Evolutionary conservation across 30 jellyfish, hydroid and myxozoan genomes (phyloP).

Genomic region (Mastigias papua): DNA sequence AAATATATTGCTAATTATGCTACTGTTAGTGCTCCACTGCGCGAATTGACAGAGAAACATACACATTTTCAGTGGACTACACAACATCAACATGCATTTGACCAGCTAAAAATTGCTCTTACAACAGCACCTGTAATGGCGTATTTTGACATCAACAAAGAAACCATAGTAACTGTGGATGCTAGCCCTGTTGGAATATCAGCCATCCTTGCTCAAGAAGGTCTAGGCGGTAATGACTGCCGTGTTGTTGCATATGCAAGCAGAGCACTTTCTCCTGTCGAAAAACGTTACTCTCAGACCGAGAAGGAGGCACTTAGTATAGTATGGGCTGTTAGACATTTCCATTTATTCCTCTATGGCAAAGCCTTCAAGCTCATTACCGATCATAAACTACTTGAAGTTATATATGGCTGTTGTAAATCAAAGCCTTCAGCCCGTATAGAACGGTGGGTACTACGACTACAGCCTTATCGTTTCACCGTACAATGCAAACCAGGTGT

Average conservation of each 20-base stretch:
- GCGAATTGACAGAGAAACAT: slow-evolving; percentile 33
- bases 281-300: slow-evolving; percentile 46
- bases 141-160: slow-evolving; percentile 36
- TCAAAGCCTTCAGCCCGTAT: slow-evolving; percentile 54
- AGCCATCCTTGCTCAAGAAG: slow-evolving; percentile 34
- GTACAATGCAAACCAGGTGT: slow-evolving; percentile 29
- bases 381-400: slow-evolving; percentile 60
- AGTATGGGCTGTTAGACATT: slow-evolving; percentile 38
- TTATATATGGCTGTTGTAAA: not conserved
- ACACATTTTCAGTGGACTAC: slow-evolving; percentile 13
- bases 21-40: slow-evolving; percentile 48
- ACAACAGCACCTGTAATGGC: slow-evolving; percentile 34
- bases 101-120: slow-evolving; percentile 4
- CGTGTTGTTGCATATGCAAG: slow-evolving; percentile 31
- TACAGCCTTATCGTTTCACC: slow-evolving; percentile 20
- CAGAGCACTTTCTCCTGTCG: slow-evolving; percentile 14
- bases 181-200: slow-evolving; percentile 51
- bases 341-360: slow-evolving; percentile 25
- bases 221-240: not conserved
- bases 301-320: slow-evolving; percentile 42
- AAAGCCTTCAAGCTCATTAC: slow-evolving; percentile 6
- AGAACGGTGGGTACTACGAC: slow-evolving; percentile 30
- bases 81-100: slow-evolving; percentile 13
- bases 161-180: slow-evolving; percentile 3
- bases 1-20: slow-evolving; percentile 23